A percentile compares a stretch with the other conserved stretches of the same genome.
Evolutionary conservation across 2,888 invertebrate genomes (phyloP).

Genomic region (Abrostola tripartita): DNA sequence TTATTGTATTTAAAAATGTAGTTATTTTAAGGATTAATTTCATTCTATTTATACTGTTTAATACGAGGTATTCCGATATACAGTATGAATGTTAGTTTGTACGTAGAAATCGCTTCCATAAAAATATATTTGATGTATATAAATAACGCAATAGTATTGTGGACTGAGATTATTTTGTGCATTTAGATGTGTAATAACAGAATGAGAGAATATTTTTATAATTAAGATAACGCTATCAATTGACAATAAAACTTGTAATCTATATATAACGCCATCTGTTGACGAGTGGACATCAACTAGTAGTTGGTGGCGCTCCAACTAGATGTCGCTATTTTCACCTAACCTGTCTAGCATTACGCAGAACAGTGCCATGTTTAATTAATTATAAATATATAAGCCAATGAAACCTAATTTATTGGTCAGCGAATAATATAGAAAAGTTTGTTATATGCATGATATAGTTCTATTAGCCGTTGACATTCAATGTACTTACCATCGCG

Average conservation of each 20-base stretch:
- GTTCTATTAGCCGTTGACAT: conserved; percentile 42
- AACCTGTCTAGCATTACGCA: conserved; percentile 51
- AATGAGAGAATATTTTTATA: conserved; percentile 64
- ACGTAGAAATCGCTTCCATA: conserved; percentile 78
- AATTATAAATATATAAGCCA: conserved; percentile 45
- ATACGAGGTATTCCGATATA: conserved; percentile 86
- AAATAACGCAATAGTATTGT: conserved; percentile 81
- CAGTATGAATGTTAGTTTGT: conserved; percentile 80
- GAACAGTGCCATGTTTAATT: conserved; percentile 68
- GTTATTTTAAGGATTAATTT: conserved; percentile 74
- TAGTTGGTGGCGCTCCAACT: conserved; percentile 20
- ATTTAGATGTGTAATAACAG: conserved; percentile 74
- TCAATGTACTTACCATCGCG: conserved; percentile 45
- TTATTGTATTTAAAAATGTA: conserved; percentile 83
- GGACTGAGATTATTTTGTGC: conserved; percentile 86
- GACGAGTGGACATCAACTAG: conserved; percentile 52
- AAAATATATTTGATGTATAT: conserved; percentile 71
- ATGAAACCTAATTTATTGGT: conserved; percentile 41
- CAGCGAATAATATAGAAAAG: conserved; percentile 28
- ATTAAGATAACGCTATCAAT: conserved; percentile 48
- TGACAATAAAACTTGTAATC: conserved; percentile 34
- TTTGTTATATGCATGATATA: conserved; percentile 46
- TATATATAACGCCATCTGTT: conserved; percentile 69
- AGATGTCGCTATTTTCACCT: conserved; percentile 53
- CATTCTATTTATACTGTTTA: conserved; percentile 82